phyloP scores from a whole-genome alignment of 2,113 vertebrate genomes.

The Eonycteris spelaea region DNA sequence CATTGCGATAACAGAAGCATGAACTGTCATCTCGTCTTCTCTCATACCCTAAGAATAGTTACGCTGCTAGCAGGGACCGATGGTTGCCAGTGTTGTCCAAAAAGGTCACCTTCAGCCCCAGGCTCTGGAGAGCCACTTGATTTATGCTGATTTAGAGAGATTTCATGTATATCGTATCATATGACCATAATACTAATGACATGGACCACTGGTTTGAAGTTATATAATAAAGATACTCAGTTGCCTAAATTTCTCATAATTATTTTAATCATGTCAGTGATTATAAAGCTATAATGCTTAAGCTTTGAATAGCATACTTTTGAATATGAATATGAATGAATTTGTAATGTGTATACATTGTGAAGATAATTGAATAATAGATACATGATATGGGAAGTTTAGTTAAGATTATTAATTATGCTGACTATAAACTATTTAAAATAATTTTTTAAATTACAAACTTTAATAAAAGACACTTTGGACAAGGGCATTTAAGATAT shows the following conservation, averaged over 20 bases:
- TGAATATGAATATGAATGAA: neutral
- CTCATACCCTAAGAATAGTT: neutral
- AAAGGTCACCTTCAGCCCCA: neutral
- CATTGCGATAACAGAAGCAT: neutral
- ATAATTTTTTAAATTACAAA: neutral
- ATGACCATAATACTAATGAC: neutral
- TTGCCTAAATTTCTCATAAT: neutral
- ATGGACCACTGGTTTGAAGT: neutral
- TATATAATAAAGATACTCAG: neutral
- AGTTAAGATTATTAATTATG: neutral
- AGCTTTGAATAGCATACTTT: slow-evolving; percentile 1
- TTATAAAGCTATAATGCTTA: neutral
- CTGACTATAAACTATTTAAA: neutral
- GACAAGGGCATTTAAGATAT: neutral
- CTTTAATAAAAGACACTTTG: neutral
- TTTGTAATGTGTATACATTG: neutral
- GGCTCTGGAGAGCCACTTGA: neutral
- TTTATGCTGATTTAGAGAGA: neutral
- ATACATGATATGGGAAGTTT: neutral
- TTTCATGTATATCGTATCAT: neutral
- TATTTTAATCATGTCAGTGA: neutral
- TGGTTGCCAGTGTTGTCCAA: neutral
- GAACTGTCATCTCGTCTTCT: neutral
- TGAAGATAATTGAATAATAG: neutral
- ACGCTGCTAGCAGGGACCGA: neutral